Evolutionary conservation across 37 sponge, comb jelly and placozoan genomes (phyloP), one percentile per base, ranked within the genome.

Genomic region (Theonella swinhoei): DNA sequence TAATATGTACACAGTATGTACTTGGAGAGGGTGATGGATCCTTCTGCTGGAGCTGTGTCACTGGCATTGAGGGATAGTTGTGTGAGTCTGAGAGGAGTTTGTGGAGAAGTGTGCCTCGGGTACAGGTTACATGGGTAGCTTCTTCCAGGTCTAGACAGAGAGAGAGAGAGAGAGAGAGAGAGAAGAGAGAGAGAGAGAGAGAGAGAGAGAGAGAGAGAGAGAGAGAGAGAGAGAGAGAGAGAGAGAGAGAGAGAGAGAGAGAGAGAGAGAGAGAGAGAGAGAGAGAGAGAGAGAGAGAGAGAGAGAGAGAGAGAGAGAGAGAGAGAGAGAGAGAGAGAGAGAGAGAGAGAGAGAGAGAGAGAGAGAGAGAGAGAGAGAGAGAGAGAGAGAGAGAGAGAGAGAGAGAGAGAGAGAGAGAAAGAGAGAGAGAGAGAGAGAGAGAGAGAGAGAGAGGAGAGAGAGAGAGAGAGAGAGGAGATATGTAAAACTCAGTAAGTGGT

Each of bases 401-500:
- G 62, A 73, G 83, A 72, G 83, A 39, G 73, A 29, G 62, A 38
- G 62, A 40, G 62, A 81, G 74, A 72, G 73, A 39, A 62, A 72
- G 62, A 73, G 73, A 40, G 74, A 81, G 83, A 72, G 74, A 72
- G 83, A 43, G 36, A 81, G 73, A 72, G 73, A 42, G 73, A 72
- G 36, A 72, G 83, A 29, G 74, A 42, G 83, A 72, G 62, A n/a
- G n/a, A n/a, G n/a, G n/a, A n/a, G n/a, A n/a, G n/a, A n/a, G n/a
- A n/a, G n/a, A n/a, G n/a, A n/a, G n/a, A n/a, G n/a, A n/a, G n/a
- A n/a, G n/a, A n/a, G n/a, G n/a, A n/a, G n/a, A n/a, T n/a, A n/a
- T n/a, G n/a, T n/a, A n/a, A n/a, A n/a, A n/a, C n/a, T n/a, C n/a
- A n/a, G n/a, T n/a, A n/a, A n/a, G n/a, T n/a, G n/a, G n/a, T n/a